These are phyloP conservation scores for Varanus komodoensis DNA, from an alignment of 2,113 vertebrate species.

Conservation along the genomic window DNA sequence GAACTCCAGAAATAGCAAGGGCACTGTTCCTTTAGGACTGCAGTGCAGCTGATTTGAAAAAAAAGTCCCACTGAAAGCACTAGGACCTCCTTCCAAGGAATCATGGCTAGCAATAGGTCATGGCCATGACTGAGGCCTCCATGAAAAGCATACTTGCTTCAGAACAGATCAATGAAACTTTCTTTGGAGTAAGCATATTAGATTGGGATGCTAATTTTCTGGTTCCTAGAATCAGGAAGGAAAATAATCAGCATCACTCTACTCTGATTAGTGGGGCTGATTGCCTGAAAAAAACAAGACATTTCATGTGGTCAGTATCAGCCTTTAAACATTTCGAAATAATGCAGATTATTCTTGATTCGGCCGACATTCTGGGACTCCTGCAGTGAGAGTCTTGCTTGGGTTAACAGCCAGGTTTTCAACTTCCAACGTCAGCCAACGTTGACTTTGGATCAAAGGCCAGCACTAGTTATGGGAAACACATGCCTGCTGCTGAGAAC, in stretches of 20 bases:
- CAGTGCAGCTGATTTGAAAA: not conserved
- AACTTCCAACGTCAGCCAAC: not conserved
- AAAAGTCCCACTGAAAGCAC: not conserved
- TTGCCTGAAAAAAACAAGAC: not conserved
- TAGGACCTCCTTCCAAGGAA: not conserved
- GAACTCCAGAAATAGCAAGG: constrained; percentile 11
- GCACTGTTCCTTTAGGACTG: not conserved
- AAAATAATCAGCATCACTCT: not conserved
- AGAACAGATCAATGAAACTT: not conserved
- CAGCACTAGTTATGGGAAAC: not conserved
- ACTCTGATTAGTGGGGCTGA: not conserved
- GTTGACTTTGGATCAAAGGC: not conserved
- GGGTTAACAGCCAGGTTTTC: not conserved
- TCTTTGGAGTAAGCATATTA: not conserved
- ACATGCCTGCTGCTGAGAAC: not conserved
- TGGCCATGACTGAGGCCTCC: not conserved
- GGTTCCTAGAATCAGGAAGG: not conserved
- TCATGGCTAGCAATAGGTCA: not conserved
- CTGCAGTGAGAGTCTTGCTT: not conserved
- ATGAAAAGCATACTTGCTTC: not conserved
- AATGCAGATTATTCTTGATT: not conserved
- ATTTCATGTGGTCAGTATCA: not conserved
- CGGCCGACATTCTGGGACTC: not conserved
- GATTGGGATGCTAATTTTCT: not conserved
- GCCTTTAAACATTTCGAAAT: not conserved